These are phyloP conservation scores for Proales similis DNA, from an alignment of 1,140 invertebrate species.

Conservation along the genomic window DNA sequence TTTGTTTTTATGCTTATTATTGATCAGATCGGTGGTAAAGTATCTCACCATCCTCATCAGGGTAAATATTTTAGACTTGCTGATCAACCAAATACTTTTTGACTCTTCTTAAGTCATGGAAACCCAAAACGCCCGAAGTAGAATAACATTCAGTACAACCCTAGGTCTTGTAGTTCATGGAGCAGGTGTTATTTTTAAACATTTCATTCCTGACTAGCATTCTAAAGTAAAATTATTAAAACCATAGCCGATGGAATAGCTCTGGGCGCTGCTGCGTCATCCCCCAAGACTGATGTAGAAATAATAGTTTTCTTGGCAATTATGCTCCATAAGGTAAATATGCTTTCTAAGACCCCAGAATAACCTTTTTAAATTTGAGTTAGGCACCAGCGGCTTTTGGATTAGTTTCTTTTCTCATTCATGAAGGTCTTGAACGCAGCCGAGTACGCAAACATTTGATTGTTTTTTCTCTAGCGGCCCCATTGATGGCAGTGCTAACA, in stretches of 20 bases:
- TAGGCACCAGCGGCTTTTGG: constrained; percentile 94
- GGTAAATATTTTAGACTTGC: not conserved
- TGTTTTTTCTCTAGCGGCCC: constrained; percentile 88
- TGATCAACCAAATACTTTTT: not conserved
- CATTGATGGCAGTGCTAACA: constrained; percentile 77
- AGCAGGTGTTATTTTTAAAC: constrained; percentile 63
- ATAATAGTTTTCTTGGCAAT: constrained; percentile 93
- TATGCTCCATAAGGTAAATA: constrained; percentile 85
- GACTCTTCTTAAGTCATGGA: constrained; percentile 54
- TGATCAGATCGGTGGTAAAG: constrained; percentile 64
- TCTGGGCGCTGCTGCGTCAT: constrained; percentile 86
- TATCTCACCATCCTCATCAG: constrained; percentile 12
- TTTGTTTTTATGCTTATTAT: constrained; percentile 97
- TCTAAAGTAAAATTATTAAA: constrained; percentile 37
- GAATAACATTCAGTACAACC: constrained; percentile 77
- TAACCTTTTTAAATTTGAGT: constrained; percentile 38
- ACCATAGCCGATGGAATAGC: constrained; percentile 84
- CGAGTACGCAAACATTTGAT: constrained; percentile 78
- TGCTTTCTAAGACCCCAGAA: not conserved
- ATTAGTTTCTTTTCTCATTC: constrained; percentile 86
- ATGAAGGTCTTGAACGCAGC: constrained; percentile 81
- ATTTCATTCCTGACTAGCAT: constrained; percentile 20
- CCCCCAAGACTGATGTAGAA: constrained; percentile 87
- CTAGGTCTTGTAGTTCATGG: constrained; percentile 93
- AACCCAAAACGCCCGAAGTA: constrained; percentile 56